Conservation (phyloP, 2,888 invertebrate genomes). For the Bugulina stolonifera region DNA sequence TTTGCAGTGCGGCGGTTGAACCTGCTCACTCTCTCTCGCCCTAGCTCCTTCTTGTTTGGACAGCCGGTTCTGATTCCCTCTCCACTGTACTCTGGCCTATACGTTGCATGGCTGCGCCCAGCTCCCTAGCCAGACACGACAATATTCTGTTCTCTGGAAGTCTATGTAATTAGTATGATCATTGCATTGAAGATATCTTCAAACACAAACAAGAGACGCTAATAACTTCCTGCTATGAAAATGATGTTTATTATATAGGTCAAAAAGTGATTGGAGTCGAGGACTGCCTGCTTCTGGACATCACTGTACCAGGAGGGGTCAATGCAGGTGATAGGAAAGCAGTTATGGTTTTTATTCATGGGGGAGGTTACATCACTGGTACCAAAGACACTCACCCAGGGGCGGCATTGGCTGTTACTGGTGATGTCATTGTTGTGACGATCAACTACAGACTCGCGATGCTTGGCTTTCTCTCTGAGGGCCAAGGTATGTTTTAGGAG, state of each 20-base stretch:
- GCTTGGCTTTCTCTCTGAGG: conserved; percentile 9
- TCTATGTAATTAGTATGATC: no score
- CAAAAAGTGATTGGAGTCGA: background rate
- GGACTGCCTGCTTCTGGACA: conserved; percentile 16
- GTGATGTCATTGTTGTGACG: conserved; percentile 20
- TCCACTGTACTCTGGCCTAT: background rate
- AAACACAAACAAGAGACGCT: no score
- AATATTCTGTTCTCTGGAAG: background rate
- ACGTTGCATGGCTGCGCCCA: background rate
- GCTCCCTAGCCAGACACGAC: background rate
- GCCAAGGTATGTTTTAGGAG: conserved; percentile 14
- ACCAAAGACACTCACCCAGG: conserved; percentile 7
- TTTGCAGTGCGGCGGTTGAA: no score
- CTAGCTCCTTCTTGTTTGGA: no score
- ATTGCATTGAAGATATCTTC: no score
- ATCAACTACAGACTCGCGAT: conserved; percentile 12
- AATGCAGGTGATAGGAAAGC: background rate
- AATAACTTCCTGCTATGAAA: no score
- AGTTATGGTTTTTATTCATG: conserved; percentile 17
- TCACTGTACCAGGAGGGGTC: conserved; percentile 15
- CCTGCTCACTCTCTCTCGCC: no score
- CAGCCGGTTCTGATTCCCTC: no score
- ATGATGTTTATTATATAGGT: background rate
- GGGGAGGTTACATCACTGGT: conserved; percentile 3
- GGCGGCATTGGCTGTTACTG: background rate